Evolutionary conservation across 2,113 vertebrate genomes (phyloP), one percentile per base, ranked within the genome.

Genomic region (Spea multiplicata): DNA sequence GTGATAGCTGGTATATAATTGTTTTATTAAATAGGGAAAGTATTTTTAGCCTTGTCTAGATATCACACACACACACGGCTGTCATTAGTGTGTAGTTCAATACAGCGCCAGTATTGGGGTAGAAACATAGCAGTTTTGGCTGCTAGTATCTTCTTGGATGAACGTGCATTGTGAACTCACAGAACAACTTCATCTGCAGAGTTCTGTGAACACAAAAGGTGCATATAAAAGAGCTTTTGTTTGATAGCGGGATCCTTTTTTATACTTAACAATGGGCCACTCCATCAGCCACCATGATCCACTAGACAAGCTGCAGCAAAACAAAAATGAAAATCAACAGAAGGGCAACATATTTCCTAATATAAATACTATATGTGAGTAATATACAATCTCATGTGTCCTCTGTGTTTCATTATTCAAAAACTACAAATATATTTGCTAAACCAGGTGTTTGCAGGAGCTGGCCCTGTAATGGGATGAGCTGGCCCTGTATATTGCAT

Each of bases 181-280:
- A 13, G 44, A 13, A 46, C 66, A 47, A 45, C n/a, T 46, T 30
- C 5, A 53, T 74, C 73, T 48, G 52, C 16, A 74, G 47, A 50
- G 48, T 52, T 52, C 73, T 74, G 30, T 30, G 30, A 30, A 61
- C 16, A 69, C 75, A 76, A 76, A 76, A 66, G 65, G 53, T 78
- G 46, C 53, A 64, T 13, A 71, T 17, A 78, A 78, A 52, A 64
- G 55, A 71, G 45, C 75, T 78, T 66, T 64, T 71, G 69, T 62
- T 9, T 71, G 57, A 66, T 71, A 71, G 66, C 16, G n/a, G 75
- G 66, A 48, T 71, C 45, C 45, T 77, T 70, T 77, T 77, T 13
- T 77, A 47, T 62, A 13, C 14, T 30, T 44, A 62, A 77, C 75
- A 77, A 77, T 49, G 12, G 53, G n/a, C n/a, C 14, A 49, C 66